phyloP scores from a whole-genome alignment of 1,140 invertebrate genomes.

The Euschistus heros region DNA sequence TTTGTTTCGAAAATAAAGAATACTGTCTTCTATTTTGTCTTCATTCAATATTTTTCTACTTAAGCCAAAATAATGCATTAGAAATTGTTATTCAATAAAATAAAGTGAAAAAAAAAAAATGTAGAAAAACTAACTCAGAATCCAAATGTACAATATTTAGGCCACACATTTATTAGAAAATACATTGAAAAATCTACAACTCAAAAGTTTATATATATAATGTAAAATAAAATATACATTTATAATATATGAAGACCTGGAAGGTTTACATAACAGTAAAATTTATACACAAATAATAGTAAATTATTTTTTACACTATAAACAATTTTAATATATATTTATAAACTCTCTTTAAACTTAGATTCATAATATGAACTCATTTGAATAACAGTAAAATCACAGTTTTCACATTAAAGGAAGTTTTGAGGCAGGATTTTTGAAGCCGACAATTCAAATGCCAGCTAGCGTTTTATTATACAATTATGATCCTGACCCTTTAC shows the following conservation, averaged over 20 bases:
- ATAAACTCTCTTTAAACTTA: slow-evolving; percentile 24
- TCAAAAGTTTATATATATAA: slow-evolving; percentile 8
- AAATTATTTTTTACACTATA: slow-evolving; percentile 27
- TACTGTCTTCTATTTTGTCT: background rate
- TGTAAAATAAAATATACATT: slow-evolving; percentile 14
- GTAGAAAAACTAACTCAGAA: no score
- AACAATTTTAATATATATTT: slow-evolving; percentile 27
- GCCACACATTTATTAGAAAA: slow-evolving; percentile 19
- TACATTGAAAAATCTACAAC: slow-evolving; percentile 19
- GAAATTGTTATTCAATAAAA: no score
- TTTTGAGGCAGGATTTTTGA: slow-evolving; percentile 27
- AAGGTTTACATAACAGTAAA: slow-evolving; percentile 20
- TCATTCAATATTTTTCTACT: background rate
- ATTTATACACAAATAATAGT: slow-evolving; percentile 25
- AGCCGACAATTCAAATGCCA: slow-evolving; percentile 15
- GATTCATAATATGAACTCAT: slow-evolving; percentile 26
- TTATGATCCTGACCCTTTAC: slow-evolving; percentile 24
- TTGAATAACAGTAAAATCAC: slow-evolving; percentile 30
- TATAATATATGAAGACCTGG: slow-evolving; percentile 9
- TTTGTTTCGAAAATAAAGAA: no score
- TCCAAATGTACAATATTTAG: slow-evolving; percentile 17
- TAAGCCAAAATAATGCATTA: background rate
- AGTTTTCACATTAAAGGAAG: slow-evolving; percentile 27
- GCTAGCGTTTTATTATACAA: background rate
- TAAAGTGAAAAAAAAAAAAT: no score